Evolutionary conservation across 2,888 invertebrate genomes (phyloP), one percentile per base, ranked within the genome.

Genomic region (Isotomurus palustris): DNA sequence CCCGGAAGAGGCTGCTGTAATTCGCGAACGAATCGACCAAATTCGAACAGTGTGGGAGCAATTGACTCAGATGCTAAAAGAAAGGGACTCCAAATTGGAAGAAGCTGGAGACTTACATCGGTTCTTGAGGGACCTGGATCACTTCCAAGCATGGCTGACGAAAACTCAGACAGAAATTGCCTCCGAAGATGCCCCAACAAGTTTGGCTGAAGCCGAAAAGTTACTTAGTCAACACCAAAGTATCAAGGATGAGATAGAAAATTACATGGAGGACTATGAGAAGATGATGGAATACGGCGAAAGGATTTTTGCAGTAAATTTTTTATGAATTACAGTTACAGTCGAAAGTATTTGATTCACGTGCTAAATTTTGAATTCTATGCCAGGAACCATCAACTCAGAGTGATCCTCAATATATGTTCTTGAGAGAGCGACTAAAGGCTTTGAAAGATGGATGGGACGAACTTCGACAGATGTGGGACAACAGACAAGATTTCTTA

Each of bases 251-350:
- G 99, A 99, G 79, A 99, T 99, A 72, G 96, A 99, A 76, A 97
- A 96, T 74, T 99, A 99, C 78, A 93, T 88, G 53, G 94, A 95
- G 73, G 97, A 99, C 76, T 97, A 95, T 75, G 88, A 88, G 72
- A 91, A 91, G 81, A 99, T 99, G 95, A 97, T 99, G 90, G 95
- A 96, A 74, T 99, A 97, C 74, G 99, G 99, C 40, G 95, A 95
- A 76, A 85, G 89, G 73, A 83, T 96, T 70, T 95, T 95, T 50
- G 85, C 88, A 58, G 84, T 84, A 66, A 59, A 22, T 36, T 27
- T 17, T 36, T 22, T 32, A 21, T 19, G 14, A 32, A 10, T 32
- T 8, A 32, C 8, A 32, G 14, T 32, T 32, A 32, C 32, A 32
- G 14, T 32, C 22, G 35, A 22, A 24, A 19, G 4, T 8, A 44